Percentiles rank a stretch among this genome's conserved stretches.
These are phyloP conservation scores for Iphiclides podalirius DNA, from an alignment of 2,888 invertebrate species.

Conservation along the genomic window DNA sequence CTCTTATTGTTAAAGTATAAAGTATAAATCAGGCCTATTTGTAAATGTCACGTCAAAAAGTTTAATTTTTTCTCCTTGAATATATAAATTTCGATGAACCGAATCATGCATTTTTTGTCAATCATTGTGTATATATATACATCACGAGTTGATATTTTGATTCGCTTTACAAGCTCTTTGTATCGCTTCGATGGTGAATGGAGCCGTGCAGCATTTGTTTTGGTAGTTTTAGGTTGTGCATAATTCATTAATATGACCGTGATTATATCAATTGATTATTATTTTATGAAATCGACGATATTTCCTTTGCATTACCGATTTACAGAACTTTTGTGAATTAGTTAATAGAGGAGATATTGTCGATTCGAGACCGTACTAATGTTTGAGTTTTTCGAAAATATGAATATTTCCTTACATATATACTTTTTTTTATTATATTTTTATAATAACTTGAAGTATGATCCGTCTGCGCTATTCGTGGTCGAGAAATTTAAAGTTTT, in stretches of 20 bases:
- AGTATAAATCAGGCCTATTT: neutral
- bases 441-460: constrained; percentile 11
- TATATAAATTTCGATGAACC: too few relatives aligned
- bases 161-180: constrained; percentile 42
- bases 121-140: constrained; percentile 8
- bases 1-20: neutral
- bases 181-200: constrained; percentile 63
- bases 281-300: neutral
- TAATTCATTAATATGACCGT: constrained; percentile 39
- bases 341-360: neutral
- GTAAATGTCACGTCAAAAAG: too few relatives aligned
- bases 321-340: neutral
- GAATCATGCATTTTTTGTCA: neutral
- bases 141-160: constrained; percentile 19
- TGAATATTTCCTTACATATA: neutral
- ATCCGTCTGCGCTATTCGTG: too few relatives aligned
- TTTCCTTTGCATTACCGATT: neutral
- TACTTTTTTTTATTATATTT: constrained; percentile 21
- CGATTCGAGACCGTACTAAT: neutral
- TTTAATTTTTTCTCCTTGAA: too few relatives aligned
- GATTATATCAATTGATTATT: too few relatives aligned
- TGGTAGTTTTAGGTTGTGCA: constrained; percentile 45
- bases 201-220: constrained; percentile 41
- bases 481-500: too few relatives aligned
- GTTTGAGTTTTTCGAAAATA: constrained; percentile 19